Evolutionary conservation across 2,113 vertebrate genomes (phyloP).

Genomic region (Gnathonemus longibarbis): DNA sequence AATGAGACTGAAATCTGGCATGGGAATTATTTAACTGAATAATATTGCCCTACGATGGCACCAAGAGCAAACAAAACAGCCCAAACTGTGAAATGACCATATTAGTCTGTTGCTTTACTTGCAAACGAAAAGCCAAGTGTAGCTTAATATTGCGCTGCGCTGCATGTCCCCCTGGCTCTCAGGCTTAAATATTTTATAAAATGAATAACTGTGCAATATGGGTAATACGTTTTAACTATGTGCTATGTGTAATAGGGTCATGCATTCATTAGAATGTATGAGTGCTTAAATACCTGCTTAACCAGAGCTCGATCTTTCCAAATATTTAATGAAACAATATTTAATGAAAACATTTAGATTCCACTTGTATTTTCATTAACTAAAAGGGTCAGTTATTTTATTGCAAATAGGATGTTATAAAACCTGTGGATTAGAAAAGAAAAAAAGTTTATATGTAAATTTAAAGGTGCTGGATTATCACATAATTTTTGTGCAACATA

Average conservation of each 20-base stretch:
- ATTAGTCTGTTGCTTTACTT: background rate
- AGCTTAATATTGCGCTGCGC: background rate
- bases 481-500: background rate
- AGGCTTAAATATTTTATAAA: conserved; percentile 9
- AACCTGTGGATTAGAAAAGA: background rate
- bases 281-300: conserved; percentile 6
- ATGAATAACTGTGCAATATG: conserved; percentile 5
- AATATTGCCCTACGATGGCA: background rate
- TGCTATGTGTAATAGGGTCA: conserved; percentile 11
- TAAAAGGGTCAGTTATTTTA: conserved; percentile 1
- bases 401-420: background rate
- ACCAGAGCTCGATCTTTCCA: background rate
- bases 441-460: background rate
- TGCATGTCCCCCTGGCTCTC: background rate
- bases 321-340: conserved; percentile 12
- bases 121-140: background rate
- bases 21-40: conserved; percentile 14
- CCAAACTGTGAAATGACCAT: conserved; percentile 5
- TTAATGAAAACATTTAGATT: conserved; percentile 1
- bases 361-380: conserved; percentile 13
- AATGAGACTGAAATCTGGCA: conserved; percentile 12
- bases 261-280: conserved; percentile 1
- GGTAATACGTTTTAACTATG: conserved; percentile 12
- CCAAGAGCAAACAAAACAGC: background rate
- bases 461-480: background rate